These are phyloP conservation scores for Pterophyllum scalare DNA, from an alignment of 2,113 vertebrate species.

Conservation along the genomic window DNA sequence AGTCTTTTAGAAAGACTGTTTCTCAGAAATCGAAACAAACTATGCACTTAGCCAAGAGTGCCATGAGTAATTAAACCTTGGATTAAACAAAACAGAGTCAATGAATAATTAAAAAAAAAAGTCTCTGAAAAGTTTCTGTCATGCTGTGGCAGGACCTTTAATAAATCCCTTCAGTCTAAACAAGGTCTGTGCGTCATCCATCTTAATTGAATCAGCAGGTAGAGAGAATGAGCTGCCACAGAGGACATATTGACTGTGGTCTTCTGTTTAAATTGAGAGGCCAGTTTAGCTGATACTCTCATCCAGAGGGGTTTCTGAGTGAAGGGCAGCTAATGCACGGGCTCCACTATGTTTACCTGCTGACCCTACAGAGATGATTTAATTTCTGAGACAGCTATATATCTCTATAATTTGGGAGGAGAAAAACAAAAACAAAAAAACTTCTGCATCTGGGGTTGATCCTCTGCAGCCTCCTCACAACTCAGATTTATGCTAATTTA, in stretches of 20 bases:
- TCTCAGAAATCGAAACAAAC: neutral
- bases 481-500: neutral
- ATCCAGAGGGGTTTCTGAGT: conserved; percentile 24
- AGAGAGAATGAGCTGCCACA: conserved; percentile 48
- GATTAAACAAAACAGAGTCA: neutral
- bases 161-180: conserved; percentile 52
- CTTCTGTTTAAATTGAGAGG: conserved; percentile 46
- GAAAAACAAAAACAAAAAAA: neutral
- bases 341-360: neutral
- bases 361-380: conserved; percentile 12
- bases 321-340: conserved; percentile 27
- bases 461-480: neutral
- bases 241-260: conserved; percentile 35
- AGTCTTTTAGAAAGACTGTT: neutral
- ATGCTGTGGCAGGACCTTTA: conserved; percentile 24
- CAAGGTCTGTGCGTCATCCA: conserved; percentile 47
- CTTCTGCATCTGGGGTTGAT: neutral
- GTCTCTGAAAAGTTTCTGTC: conserved; percentile 20
- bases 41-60: conserved; percentile 1
- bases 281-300: conserved; percentile 23
- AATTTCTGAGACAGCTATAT: neutral
- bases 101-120: neutral
- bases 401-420: neutral
- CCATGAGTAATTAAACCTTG: neutral
- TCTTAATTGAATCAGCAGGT: conserved; percentile 62